Conservation (phyloP, 2,888 invertebrate genomes). For the Cartodere bifasciata region DNA sequence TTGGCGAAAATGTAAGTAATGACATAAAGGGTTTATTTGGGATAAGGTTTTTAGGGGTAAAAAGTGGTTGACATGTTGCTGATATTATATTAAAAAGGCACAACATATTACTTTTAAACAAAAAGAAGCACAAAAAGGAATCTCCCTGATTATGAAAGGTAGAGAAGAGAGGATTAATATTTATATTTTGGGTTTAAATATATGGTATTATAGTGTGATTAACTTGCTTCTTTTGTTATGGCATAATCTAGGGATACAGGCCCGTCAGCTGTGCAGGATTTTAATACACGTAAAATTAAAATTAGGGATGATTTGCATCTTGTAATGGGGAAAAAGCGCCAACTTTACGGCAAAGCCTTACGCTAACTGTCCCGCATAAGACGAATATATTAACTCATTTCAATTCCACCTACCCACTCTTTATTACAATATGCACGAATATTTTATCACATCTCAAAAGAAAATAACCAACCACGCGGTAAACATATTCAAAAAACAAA, state of each 20-base stretch:
- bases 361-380: slow-evolving; percentile 12
- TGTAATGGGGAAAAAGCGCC: slow-evolving; percentile 42
- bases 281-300: slow-evolving; percentile 50
- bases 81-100: no score
- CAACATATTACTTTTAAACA: no score
- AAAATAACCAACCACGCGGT: no score
- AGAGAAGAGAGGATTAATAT: slow-evolving; percentile 6
- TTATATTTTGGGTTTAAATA: slow-evolving; percentile 22
- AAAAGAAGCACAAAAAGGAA: no score
- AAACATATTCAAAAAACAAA: no score
- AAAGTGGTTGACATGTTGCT: no score
- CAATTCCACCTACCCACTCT: not conserved
- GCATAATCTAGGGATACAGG: slow-evolving; percentile 31
- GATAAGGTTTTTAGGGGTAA: no score
- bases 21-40: no score
- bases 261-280: slow-evolving; percentile 43
- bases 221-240: slow-evolving; percentile 32
- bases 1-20: no score
- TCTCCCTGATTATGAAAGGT: slow-evolving; percentile 13
- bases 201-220: slow-evolving; percentile 31
- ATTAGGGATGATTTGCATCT: slow-evolving; percentile 46
- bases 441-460: no score
- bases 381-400: slow-evolving; percentile 3
- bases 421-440: no score
- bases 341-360: slow-evolving; percentile 10